Base-by-base conservation (phyloP, 1,140 invertebrate species). In the Euborellia annulipes region DNA sequence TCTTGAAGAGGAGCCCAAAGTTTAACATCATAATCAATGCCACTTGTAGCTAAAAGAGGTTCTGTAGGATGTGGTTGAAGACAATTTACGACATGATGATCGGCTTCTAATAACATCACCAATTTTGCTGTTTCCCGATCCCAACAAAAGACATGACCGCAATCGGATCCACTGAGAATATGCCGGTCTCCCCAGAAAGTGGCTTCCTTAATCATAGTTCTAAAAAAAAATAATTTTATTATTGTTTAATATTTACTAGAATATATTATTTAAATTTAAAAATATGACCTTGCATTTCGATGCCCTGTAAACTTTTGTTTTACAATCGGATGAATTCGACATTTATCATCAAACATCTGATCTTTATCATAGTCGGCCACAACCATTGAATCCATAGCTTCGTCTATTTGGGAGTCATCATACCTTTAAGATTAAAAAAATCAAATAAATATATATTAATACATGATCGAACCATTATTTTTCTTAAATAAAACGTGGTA, bases 1-100 rank as follows among this genome's bases (percentile, higher is more conserved):
- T 73, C 64, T 45, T 62, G 61, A 11, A 73, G 59, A 1, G 87
- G 87, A 2, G 79, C 71, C 85, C 85, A 91, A 1, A 92, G 60
- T 63, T 92, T 92, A 7, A 91, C 72, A 58, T 91, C 83, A 62
- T 91, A 86, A 59, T 92, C 88, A 47, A 92, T 90, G 7, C 88
- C 88, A 49, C 85, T 89, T 6, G 85, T 83, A 0, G 85, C 85
- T 3, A 92, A 57, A 51, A 88, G 73, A 44, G 85, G 85, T 46
- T 85, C 63, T 49, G 66, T 76, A 0, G 86, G 85, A 66, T 92
- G 87, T 0, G 88, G 87, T 56, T 87, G 84, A 0, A 89, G 57
- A 61, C 85, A 86, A 62, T 90, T 90, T 20, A 90, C 85, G 0
- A 91, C 86, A 58, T 86, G 85, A 41, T 78, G 72, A 65, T 92